Percentiles rank a stretch among this genome's conserved stretches.
These are phyloP conservation scores for Cassiopea xamachana DNA, from an alignment of 30 jellyfish, hydroid and myxozoan species.

Conservation along the genomic window DNA sequence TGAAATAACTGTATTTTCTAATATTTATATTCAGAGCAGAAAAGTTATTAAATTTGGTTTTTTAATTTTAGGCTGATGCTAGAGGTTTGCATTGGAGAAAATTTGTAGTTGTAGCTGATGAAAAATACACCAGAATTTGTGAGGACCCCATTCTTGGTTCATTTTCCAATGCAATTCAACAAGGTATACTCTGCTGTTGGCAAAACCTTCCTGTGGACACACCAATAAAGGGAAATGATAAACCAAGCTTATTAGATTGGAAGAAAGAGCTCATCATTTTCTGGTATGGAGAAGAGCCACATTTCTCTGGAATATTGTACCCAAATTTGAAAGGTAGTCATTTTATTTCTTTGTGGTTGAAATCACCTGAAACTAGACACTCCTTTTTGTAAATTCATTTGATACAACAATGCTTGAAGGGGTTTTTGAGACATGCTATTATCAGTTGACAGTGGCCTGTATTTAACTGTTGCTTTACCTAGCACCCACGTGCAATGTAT, in stretches of 20 bases:
- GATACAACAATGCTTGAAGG: neutral
- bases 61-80: conserved; percentile 76
- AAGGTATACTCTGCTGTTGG: conserved; percentile 91
- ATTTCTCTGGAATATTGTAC: conserved; percentile 53
- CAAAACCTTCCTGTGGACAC: conserved; percentile 43
- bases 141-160: conserved; percentile 92
- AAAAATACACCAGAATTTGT: conserved; percentile 42
- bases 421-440: neutral
- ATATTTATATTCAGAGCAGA: too few relatives aligned
- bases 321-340: conserved; percentile 75
- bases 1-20: too few relatives aligned
- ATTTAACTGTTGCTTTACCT: too few relatives aligned
- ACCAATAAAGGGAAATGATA: conserved; percentile 47
- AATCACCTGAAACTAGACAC: neutral
- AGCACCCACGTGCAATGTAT: too few relatives aligned
- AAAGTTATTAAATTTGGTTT: too few relatives aligned
- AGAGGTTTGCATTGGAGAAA: conserved; percentile 95
- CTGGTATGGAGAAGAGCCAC: conserved; percentile 99
- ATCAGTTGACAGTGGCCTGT: neutral
- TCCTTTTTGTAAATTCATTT: neutral
- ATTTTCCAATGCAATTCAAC: conserved; percentile 79
- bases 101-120: conserved; percentile 59
- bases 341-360: neutral
- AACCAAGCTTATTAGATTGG: conserved; percentile 51
- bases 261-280: conserved; percentile 80